These are phyloP conservation scores for Laticauda colubrina DNA, from an alignment of 2,113 vertebrate species.

Conservation along the genomic window DNA sequence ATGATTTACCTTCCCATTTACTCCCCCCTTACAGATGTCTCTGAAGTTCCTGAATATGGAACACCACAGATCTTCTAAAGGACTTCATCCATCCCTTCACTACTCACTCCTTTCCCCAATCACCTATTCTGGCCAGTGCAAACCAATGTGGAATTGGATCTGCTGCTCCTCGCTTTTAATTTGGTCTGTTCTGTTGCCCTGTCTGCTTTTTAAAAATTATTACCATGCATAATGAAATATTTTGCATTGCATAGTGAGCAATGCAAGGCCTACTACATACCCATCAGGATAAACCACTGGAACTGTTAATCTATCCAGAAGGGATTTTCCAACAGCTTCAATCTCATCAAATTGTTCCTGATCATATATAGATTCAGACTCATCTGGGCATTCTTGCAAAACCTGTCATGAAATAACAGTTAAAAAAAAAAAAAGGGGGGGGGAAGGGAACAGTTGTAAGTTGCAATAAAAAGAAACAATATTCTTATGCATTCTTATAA, in stretches of 20 bases:
- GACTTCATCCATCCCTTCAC: neutral
- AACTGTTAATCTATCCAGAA: constrained; percentile 91
- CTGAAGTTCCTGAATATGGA: neutral
- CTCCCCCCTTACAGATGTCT: neutral
- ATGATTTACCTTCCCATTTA: neutral
- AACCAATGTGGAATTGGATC: neutral
- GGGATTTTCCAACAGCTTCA: constrained; percentile 86
- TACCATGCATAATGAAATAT: constrained; percentile 4
- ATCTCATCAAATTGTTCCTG: constrained; percentile 87
- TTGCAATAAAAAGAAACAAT: constrained; percentile 15
- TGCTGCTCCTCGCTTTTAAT: neutral
- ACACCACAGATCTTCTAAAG: neutral
- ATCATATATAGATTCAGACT: constrained; percentile 77
- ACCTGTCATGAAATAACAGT: constrained; percentile 71
- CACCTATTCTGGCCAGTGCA: neutral
- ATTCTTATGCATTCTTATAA: neutral
- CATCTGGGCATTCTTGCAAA: constrained; percentile 82
- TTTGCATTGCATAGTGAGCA: neutral
- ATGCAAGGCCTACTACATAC: constrained; percentile 70
- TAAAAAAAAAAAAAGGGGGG: neutral
- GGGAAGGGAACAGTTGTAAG: neutral
- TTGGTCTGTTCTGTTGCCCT: neutral
- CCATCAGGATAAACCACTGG: constrained; percentile 96
- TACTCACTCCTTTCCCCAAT: neutral
- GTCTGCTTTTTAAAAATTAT: neutral